Percentiles rank a stretch among this genome's conserved stretches.
These are phyloP conservation scores for Cantharis lateralis DNA, from an alignment of 2,888 invertebrate genomes.

Conservation along the genomic window DNA sequence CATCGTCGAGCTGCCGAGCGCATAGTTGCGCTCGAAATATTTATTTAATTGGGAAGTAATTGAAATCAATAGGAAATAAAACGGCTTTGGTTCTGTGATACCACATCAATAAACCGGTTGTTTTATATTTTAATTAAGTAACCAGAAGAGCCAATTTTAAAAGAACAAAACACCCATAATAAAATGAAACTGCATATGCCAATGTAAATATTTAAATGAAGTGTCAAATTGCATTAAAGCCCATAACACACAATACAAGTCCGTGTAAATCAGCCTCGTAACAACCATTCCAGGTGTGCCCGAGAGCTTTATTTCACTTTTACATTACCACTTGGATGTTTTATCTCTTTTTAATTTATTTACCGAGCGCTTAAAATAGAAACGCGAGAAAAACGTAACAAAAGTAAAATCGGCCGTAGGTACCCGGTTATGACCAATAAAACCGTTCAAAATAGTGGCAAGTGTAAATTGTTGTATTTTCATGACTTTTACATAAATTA, in stretches of 20 bases:
- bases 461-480: conserved; percentile 46
- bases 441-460: conserved; percentile 37
- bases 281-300: conserved; percentile 37
- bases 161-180: conserved; percentile 34
- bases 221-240: conserved; percentile 48
- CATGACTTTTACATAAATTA: conserved; percentile 46
- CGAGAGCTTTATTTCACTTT: conserved; percentile 18
- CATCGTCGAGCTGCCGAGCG: not conserved
- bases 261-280: conserved; percentile 45
- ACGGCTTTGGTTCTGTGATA: not conserved
- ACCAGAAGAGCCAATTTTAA: conserved; percentile 21
- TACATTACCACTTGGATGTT: conserved; percentile 1
- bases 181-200: conserved; percentile 33
- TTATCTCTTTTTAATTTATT: not conserved
- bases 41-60: not conserved
- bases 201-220: conserved; percentile 48
- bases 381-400: conserved; percentile 4
- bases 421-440: conserved; percentile 44
- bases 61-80: not conserved
- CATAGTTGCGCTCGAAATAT: not conserved
- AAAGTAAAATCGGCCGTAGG: conserved; percentile 16
- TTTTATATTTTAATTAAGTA: conserved; percentile 35
- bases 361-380: not conserved
- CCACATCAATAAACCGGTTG: conserved; percentile 25
- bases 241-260: conserved; percentile 47